Percentiles rank a stretch among this genome's conserved stretches.
These are phyloP conservation scores for Tachysurus vachellii DNA, from an alignment of 2,113 vertebrate genomes.

Conservation along the genomic window DNA sequence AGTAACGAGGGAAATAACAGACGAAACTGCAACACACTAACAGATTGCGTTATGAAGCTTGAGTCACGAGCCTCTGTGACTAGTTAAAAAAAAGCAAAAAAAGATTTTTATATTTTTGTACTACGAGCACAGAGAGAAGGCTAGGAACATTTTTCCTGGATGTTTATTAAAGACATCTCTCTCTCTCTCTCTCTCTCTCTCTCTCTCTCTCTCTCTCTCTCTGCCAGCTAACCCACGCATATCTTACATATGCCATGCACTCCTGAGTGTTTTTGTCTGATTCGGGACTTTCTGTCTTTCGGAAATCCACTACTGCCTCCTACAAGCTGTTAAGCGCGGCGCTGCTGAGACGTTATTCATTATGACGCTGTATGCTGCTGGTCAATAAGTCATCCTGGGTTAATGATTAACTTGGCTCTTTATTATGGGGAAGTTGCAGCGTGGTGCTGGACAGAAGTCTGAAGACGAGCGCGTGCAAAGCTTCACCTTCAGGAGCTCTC, in stretches of 20 bases:
- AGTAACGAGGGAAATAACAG: constrained; percentile 14
- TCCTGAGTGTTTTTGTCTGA: neutral
- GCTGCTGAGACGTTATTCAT: neutral
- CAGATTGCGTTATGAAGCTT: constrained; percentile 21
- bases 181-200: too few species aligned
- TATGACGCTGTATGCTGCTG: neutral
- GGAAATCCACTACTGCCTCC: neutral
- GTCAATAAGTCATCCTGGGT: neutral
- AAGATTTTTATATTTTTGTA: neutral
- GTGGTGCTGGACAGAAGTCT: neutral
- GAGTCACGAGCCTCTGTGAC: neutral
- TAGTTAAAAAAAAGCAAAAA: neutral
- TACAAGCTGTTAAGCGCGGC: neutral
- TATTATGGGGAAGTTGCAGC: neutral
- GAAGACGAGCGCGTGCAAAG: neutral
- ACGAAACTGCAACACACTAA: neutral
- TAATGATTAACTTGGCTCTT: neutral
- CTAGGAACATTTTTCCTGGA: neutral
- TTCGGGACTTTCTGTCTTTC: too few species aligned
- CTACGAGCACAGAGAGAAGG: neutral
- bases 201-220: neutral
- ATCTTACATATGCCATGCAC: neutral
- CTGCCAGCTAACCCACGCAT: neutral
- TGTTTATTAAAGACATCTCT: neutral
- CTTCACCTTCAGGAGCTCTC: neutral